Conservation (phyloP, 2,113 vertebrate species). For the Malurus alboscapulatus region DNA sequence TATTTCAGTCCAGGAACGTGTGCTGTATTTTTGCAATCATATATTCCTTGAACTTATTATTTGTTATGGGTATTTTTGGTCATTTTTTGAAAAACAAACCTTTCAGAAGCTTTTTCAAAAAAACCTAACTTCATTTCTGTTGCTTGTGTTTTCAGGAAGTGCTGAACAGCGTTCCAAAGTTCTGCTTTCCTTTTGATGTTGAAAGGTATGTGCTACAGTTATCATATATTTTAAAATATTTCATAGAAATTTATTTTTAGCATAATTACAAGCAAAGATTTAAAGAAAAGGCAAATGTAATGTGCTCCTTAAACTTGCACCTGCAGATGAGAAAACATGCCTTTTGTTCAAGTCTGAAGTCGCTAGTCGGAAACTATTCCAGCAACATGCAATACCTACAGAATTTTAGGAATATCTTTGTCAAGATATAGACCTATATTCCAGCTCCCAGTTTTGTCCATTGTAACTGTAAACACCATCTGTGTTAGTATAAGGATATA, state of each 20-base stretch:
- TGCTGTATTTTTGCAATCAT: conserved; percentile 47
- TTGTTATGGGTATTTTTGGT: background rate
- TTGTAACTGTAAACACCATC: conserved; percentile 35
- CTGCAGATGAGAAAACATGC: background rate
- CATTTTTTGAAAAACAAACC: background rate
- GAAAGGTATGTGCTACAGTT: conserved; percentile 83
- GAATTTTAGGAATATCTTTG: background rate
- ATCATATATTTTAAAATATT: background rate
- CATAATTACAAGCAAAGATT: background rate
- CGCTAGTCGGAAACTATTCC: background rate
- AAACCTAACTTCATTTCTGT: conserved; percentile 6
- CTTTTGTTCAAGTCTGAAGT: conserved; percentile 13
- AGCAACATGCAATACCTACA: background rate
- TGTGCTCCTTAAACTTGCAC: background rate
- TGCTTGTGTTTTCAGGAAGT: conserved; percentile 85
- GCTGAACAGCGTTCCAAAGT: conserved; percentile 92
- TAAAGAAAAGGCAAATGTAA: background rate
- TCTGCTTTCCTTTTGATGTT: conserved; percentile 98
- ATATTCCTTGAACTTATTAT: conserved; percentile 24
- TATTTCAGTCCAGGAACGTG: conserved; percentile 84
- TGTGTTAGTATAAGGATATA: conserved; percentile 10
- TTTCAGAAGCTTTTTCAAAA: conserved; percentile 25
- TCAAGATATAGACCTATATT: background rate
- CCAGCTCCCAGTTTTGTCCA: background rate
- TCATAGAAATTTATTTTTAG: background rate